phyloP scores from a whole-genome alignment of 2,888 invertebrate genomes.

The Listrodromus nycthemerus region DNA sequence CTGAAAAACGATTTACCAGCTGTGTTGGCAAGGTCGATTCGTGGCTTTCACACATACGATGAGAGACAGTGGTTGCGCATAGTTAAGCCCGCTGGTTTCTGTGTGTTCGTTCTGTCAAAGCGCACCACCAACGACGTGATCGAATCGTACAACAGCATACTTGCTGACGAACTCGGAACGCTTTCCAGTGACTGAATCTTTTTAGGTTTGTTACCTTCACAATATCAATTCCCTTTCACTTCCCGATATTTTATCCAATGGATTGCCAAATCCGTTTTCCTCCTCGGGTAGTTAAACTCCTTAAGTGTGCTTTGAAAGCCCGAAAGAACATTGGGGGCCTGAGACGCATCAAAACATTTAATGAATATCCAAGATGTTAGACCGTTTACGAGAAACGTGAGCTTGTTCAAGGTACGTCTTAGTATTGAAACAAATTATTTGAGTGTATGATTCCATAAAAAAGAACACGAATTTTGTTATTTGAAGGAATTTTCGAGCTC shows the following conservation, averaged over 20 bases:
- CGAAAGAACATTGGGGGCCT: neutral
- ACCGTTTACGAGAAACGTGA: neutral
- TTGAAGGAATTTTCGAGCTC: too few relatives aligned
- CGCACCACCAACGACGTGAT: neutral
- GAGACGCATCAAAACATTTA: neutral
- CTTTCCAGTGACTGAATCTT: neutral
- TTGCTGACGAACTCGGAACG: neutral
- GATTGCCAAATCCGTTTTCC: neutral
- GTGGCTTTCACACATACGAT: slow-evolving; percentile 13
- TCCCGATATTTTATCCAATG: neutral
- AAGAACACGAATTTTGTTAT: too few relatives aligned
- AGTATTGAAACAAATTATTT: neutral
- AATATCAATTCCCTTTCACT: neutral
- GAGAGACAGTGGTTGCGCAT: slow-evolving; percentile 46
- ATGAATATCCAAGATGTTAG: neutral
- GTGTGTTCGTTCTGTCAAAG: neutral
- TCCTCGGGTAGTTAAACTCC: neutral
- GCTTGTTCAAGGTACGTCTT: neutral
- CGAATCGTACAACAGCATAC: neutral
- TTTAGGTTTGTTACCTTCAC: too few relatives aligned
- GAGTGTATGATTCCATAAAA: neutral
- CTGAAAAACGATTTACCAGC: neutral
- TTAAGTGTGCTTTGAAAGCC: neutral
- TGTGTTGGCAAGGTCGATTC: neutral
- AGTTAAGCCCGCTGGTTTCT: slow-evolving; percentile 37